Evolutionary conservation across 2,797 vertebrate genomes (phyloP).

Genomic region (Loris lydekkerianus): DNA sequence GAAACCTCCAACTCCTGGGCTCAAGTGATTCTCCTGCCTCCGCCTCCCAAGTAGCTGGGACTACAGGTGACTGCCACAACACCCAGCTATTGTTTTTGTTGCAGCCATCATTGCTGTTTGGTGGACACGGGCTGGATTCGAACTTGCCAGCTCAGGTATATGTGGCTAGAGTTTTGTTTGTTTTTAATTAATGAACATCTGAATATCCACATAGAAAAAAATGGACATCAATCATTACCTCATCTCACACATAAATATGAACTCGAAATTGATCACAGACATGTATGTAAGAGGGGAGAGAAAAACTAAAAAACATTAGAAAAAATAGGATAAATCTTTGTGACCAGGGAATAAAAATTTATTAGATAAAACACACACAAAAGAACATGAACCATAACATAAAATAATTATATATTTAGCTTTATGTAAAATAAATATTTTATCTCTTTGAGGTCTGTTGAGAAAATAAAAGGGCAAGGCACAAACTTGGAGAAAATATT

Average conservation of each 20-base stretch:
- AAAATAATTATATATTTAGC: neutral
- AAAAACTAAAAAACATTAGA: neutral
- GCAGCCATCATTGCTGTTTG: too few species aligned
- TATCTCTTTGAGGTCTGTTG: neutral
- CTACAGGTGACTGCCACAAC: too few species aligned
- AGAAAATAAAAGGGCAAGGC: neutral
- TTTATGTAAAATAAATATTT: conserved; percentile 1
- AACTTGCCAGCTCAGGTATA: too few species aligned
- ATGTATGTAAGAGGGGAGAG: neutral
- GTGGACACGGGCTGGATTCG: too few species aligned
- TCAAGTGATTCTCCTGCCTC: too few species aligned
- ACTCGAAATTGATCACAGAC: neutral
- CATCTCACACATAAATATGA: neutral
- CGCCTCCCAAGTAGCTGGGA: too few species aligned
- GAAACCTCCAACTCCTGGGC: too few species aligned
- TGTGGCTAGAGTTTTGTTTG: neutral
- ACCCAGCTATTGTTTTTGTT: too few species aligned
- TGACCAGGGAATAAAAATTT: neutral
- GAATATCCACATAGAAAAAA: neutral
- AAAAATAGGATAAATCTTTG: conserved; percentile 23
- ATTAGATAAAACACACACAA: neutral
- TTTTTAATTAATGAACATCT: neutral
- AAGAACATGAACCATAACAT: neutral
- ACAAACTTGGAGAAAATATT: neutral
- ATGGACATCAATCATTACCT: neutral